A percentile compares a stretch with the other conserved stretches of the same genome.
These are phyloP conservation scores for Muscicapa adusta DNA, from an alignment of 2,113 vertebrate genomes.

Conservation along the genomic window DNA sequence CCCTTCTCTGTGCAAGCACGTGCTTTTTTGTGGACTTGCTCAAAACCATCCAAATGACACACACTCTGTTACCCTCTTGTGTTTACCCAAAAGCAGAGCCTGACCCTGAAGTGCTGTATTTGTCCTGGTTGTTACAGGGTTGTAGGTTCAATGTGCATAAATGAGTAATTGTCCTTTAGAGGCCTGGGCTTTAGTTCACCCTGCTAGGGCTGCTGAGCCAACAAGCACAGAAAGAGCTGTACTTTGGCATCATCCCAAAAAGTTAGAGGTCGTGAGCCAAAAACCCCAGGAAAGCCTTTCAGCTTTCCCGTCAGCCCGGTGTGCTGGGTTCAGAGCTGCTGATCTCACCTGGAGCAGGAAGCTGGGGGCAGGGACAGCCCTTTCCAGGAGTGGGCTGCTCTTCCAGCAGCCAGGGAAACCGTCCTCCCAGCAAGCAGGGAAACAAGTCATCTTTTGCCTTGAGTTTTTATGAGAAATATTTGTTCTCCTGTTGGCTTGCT, in stretches of 20 bases:
- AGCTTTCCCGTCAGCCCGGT: slow-evolving; percentile 10
- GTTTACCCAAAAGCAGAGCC: neutral
- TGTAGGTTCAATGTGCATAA: neutral
- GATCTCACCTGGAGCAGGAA: slow-evolving; percentile 30
- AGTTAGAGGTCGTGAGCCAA: slow-evolving; percentile 47
- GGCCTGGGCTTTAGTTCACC: slow-evolving; percentile 3
- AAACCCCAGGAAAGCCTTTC: slow-evolving; percentile 39
- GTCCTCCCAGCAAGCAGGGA: neutral
- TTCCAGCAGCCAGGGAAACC: neutral
- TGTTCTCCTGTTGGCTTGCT: neutral
- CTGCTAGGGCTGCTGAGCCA: slow-evolving; percentile 33
- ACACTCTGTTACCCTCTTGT: neutral
- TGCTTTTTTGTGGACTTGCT: neutral
- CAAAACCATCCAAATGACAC: neutral
- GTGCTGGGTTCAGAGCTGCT: slow-evolving; percentile 29
- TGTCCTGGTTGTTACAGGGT: neutral
- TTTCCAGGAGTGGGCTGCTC: neutral
- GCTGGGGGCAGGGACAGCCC: neutral
- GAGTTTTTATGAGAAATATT: neutral
- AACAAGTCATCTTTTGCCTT: neutral
- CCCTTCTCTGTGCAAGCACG: neutral
- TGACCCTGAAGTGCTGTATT: neutral
- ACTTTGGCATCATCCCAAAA: slow-evolving; percentile 31
- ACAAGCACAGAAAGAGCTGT: slow-evolving; percentile 23
- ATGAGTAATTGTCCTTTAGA: slow-evolving; percentile 46